Percentiles rank a stretch among this genome's conserved stretches.
Conservation (phyloP, 2,797 vertebrate species). For the Pipistrellus pipistrellus region DNA sequence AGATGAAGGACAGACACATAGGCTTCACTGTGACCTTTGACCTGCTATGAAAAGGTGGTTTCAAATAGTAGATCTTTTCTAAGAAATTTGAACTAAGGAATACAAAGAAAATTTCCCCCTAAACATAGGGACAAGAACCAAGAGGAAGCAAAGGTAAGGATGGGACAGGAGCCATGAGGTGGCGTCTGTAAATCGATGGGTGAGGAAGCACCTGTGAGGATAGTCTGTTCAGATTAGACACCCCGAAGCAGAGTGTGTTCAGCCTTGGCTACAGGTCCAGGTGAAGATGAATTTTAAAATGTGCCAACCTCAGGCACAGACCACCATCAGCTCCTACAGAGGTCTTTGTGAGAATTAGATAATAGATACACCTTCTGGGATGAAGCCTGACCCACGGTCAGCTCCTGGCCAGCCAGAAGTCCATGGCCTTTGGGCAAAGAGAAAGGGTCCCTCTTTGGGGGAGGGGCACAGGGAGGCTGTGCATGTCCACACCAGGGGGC, state of each 20-base stretch:
- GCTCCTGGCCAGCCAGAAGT: neutral
- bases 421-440: neutral
- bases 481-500: neutral
- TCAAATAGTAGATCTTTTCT: neutral
- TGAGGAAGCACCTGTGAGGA: neutral
- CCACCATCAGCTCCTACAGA: neutral
- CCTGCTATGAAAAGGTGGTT: neutral
- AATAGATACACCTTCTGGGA: neutral
- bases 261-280: neutral
- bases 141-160: neutral
- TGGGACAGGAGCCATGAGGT: fast-evolving
- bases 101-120: neutral
- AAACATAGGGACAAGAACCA: neutral
- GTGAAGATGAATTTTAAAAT: conserved; percentile 5
- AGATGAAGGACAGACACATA: neutral
- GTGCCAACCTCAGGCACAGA: neutral
- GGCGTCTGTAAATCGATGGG: neutral
- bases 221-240: neutral
- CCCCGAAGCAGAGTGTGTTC: neutral
- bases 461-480: fast-evolving
- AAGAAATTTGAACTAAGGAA: neutral
- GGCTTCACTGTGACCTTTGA: neutral
- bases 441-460: neutral
- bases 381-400: neutral
- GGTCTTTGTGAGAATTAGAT: neutral